Evolutionary conservation across 2,797 vertebrate genomes (phyloP).

Genomic region (Intellagama lesueurii): DNA sequence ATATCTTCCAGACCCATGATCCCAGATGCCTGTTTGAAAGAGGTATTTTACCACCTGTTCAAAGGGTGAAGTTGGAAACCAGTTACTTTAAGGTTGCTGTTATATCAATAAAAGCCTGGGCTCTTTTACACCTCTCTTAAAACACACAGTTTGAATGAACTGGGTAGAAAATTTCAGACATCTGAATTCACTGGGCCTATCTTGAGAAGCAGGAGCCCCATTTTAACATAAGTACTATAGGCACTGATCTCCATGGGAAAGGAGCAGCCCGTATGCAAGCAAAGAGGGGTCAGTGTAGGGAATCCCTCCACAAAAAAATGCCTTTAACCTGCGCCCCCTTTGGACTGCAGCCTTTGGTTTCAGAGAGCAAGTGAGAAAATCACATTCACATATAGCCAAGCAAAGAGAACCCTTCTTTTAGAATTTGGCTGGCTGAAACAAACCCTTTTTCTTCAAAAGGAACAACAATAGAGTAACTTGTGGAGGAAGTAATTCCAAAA

Average conservation of each 20-base stretch:
- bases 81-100: neutral
- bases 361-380: neutral
- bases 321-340: neutral
- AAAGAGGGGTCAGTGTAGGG: too few species aligned
- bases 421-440: neutral
- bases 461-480: neutral
- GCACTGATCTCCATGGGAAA: neutral
- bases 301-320: neutral
- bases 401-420: neutral
- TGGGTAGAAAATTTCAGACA: neutral
- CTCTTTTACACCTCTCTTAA: neutral
- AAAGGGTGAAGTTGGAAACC: neutral
- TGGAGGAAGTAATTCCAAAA: constrained; percentile 43
- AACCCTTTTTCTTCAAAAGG: neutral
- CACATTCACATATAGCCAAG: neutral
- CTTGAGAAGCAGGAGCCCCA: neutral
- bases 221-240: too few species aligned
- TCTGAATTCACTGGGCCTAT: neutral
- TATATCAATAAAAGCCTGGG: neutral
- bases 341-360: neutral
- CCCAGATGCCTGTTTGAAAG: neutral
- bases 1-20: neutral
- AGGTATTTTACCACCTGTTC: neutral
- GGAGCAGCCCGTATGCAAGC: neutral
- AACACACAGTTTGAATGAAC: neutral